Evolutionary conservation across 2,888 invertebrate species (phyloP), one percentile per base, ranked within the genome.

Genomic region (Patella caerulea): DNA sequence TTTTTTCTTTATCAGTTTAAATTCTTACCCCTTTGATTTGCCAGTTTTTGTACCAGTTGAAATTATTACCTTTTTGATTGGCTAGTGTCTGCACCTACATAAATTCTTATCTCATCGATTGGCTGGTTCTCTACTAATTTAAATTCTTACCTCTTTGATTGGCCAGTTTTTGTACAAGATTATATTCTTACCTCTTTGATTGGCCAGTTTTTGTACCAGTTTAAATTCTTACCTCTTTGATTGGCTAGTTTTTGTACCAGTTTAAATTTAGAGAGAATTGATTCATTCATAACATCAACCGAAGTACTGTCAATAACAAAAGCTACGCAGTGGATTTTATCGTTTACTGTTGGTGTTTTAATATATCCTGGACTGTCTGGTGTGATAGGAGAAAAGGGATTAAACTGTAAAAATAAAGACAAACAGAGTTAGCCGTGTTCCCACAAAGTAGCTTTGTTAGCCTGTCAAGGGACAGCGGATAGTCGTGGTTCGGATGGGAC

Each of bases 261-360:
- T 74, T 85, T 83, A 3, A 86, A 83, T 59, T 83, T 84, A 54
- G 81, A 77, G n/a, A 84, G 53, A 71, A 85, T 75, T 71, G 82
- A 83, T 71, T 84, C 82, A 1, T 82, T 74, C 59, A 86, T 74
- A 11, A 81, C 80, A 15, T 79, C 79, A 1, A 82, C 82, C 0
- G 82, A 77, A 52, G 75, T 79, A 17, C 83, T 81, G 71, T 86
- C 85, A 24, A 86, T 79, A 0, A 85, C 83, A 76, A 85, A 83
- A 9, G 82, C 84, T 11, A 85, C 83, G 77, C 84, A 84, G 73
- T 86, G 86, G 17, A 86, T 85, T 29, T 79, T 81, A 72, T 85
- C 85, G 3, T 76, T 74, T 56, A 86, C n/a, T 1, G 75, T 76
- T n/a, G 86, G 85, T 11, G 72, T 72, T 15, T 79, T 75, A 14